Percentiles rank a stretch among this genome's conserved stretches.
phyloP scores from a whole-genome alignment of 2,113 vertebrate genomes.

The Rhabdornis inornatus region DNA sequence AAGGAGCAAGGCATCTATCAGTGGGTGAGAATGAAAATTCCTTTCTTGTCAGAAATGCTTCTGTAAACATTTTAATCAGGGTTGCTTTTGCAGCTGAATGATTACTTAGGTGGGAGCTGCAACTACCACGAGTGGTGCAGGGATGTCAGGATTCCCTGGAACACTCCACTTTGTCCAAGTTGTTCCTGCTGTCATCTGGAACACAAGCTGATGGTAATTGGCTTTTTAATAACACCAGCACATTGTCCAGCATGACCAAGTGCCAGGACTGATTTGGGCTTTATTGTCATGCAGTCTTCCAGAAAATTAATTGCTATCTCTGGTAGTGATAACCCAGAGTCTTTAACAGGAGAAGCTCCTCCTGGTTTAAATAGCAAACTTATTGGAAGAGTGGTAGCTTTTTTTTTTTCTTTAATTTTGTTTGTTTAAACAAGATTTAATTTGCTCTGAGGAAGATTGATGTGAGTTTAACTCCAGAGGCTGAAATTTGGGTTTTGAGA shows the following conservation, averaged over 20 bases:
- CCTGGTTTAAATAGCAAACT: not conserved
- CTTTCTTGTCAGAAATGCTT: not conserved
- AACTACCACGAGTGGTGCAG: not conserved
- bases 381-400: not conserved
- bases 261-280: not conserved
- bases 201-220: not conserved
- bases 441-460: not conserved
- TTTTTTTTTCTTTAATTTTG: not conserved
- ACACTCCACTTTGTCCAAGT: not conserved
- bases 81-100: not conserved
- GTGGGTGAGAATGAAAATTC: not conserved
- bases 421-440: not conserved
- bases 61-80: not conserved
- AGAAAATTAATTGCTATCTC: conserved; percentile 8
- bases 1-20: not conserved
- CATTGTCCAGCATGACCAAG: not conserved
- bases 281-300: not conserved
- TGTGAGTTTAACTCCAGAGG: not conserved
- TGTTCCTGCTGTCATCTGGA: not conserved
- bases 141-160: not conserved
- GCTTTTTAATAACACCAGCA: conserved; percentile 3
- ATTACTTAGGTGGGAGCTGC: not conserved
- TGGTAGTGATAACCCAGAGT: not conserved
- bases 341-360: not conserved
- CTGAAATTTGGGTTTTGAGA: not conserved